Evolutionary conservation across 1,140 invertebrate species (phyloP), one percentile per base, ranked within the genome.

Genomic region (Bombus cullumanus): DNA sequence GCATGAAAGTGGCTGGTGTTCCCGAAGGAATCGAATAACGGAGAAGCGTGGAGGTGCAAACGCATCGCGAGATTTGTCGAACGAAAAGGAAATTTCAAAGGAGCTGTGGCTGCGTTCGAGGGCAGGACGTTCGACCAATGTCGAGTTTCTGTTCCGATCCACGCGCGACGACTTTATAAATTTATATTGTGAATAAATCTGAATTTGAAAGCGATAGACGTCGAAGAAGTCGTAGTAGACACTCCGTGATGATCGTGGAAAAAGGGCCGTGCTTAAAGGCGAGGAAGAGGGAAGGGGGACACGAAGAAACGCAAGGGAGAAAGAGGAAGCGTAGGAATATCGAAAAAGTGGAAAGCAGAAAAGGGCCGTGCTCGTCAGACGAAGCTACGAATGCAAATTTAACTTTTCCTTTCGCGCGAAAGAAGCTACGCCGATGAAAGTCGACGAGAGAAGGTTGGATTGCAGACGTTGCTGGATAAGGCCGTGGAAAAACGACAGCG

Each of bases 121-220:
- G 22, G 15, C n/a, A 31, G 22, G 4, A 41, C 9, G 22, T 57
- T 83, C 71, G 78, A 69, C 37, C 41, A 15, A 77, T 31, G 79
- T 25, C 74, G 76, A 69, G 89, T 91, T 85, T 89, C 83, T 85
- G 85, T 87, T 91, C 79, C 82, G 43, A 59, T 18, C 47, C 72
- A 71, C 53, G 72, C 53, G 72, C 69, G 28, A 15, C 59, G 47
- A 12, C 37, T 81, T 87, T 89, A 90, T 89, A 91, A 88, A 90
- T 91, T 91, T 90, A 72, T 89, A 90, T 89, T 68, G 47, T 62
- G 74, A 62, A 62, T 87, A 83, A 91, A 91, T 91, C 72, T 69
- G 86, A 83, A 90, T 90, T 69, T 47, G 68, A 91, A 77, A 77
- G 57, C 73, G 82, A 83, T 66, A 72, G 47, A 53, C 74, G 74